Evolutionary conservation across 2,888 invertebrate genomes (phyloP).

Genomic region (Ennomos fuscantarius): DNA sequence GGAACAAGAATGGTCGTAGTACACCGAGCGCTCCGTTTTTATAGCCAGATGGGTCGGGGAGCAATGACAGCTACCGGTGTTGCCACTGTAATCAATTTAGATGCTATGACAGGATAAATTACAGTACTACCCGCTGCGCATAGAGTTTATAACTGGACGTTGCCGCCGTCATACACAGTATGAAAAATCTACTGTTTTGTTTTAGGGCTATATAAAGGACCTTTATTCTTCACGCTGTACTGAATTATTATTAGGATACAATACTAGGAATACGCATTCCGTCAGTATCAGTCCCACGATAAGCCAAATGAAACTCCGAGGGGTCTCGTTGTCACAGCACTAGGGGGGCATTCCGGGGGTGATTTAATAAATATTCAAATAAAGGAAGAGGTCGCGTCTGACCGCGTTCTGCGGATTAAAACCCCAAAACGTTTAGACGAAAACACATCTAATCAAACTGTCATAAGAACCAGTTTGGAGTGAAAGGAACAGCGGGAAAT

Average conservation of each 20-base stretch:
- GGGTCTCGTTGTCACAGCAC: slow-evolving; percentile 61
- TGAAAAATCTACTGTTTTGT: too few species aligned
- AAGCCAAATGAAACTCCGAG: slow-evolving; percentile 61
- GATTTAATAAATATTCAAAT: slow-evolving; percentile 80
- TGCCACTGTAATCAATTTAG: too few species aligned
- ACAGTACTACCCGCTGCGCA: too few species aligned
- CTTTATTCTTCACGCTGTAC: not conserved
- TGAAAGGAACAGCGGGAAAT: slow-evolving; percentile 4
- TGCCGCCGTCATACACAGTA: too few species aligned
- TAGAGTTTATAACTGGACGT: too few species aligned
- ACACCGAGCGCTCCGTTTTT: too few species aligned
- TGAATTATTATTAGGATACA: not conserved
- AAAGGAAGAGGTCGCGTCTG: slow-evolving; percentile 58
- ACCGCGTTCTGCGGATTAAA: slow-evolving; percentile 35
- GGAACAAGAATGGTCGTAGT: too few species aligned
- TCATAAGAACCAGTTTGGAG: slow-evolving; percentile 27
- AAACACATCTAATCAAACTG: slow-evolving; percentile 32
- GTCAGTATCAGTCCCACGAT: slow-evolving; percentile 48
- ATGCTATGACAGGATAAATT: too few species aligned
- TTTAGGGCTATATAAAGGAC: too few species aligned
- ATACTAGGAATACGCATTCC: slow-evolving; percentile 33
- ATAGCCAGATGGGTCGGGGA: too few species aligned
- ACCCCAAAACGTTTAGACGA: slow-evolving; percentile 27
- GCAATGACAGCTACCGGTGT: too few species aligned
- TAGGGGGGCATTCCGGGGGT: slow-evolving; percentile 44